phyloP scores from a whole-genome alignment of 2,113 vertebrate genomes.

The Trichechus manatus region DNA sequence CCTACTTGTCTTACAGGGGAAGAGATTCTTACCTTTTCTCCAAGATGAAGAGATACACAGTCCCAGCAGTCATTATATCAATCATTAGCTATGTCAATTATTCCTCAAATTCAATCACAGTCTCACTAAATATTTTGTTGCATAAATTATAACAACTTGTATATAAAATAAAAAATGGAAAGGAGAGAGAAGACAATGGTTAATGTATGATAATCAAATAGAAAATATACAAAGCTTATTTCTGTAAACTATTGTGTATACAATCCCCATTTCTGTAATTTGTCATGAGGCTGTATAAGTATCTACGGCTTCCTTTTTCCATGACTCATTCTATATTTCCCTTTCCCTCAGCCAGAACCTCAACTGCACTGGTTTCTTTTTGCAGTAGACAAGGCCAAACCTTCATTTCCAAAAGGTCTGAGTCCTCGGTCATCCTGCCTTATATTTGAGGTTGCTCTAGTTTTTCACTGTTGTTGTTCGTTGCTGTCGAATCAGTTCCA shows the following conservation, averaged over 20 bases:
- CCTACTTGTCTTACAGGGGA: neutral
- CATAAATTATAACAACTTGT: neutral
- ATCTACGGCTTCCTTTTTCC: neutral
- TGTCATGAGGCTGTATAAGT: fast-evolving
- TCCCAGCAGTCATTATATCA: fast-evolving
- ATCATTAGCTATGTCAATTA: no score
- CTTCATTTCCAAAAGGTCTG: neutral
- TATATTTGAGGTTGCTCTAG: neutral
- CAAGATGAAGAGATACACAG: fast-evolving
- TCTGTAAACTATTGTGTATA: no score
- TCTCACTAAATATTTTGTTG: neutral
- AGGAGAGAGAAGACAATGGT: neutral
- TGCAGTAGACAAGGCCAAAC: neutral
- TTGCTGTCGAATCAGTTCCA: neutral
- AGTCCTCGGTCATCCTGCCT: neutral
- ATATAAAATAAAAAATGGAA: neutral
- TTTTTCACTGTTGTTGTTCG: neutral
- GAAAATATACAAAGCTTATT: neutral
- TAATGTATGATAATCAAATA: neutral
- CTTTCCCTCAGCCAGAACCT: neutral
- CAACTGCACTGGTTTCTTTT: neutral
- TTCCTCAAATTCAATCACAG: neutral
- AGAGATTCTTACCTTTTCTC: neutral
- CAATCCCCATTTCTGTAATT: fast-evolving
- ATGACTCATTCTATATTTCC: neutral